Base-by-base conservation (phyloP, 2,888 invertebrate species). In the Pharmacophagus antenor region DNA sequence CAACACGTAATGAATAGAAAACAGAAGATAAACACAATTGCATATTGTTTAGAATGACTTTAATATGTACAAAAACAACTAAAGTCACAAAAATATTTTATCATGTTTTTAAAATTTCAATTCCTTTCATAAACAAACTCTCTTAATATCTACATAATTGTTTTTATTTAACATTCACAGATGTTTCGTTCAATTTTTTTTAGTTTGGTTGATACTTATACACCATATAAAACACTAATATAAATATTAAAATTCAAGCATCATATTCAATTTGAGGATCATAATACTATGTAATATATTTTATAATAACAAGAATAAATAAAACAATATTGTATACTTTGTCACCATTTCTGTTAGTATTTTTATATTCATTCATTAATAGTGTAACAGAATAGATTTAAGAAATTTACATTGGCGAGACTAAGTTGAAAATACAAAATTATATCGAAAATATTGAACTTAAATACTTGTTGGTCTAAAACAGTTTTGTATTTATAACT, bases 91-190 rank as follows among this genome's bases (percentile, higher is more conserved):
- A 47, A 22, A 20, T 22, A 22, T 15, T 47, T 15, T 47, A 37
- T n/a, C 15, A 20, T 31, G 21, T 46, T 15, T 47, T 47, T 46
- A 46, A 54, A 47, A 31, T 47, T 23, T 46, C 47, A 48, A 48
- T 56, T 53, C 53, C 53, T 53, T 53, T 37, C 15, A 37, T 5
- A 3, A n/a, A 37, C n/a, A 3, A 37, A 37, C 37, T 37, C 15
- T 37, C 31, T 37, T 37, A 37, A 37, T n/a, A n/a, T n/a, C 6
- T 8, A n/a, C 27, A n/a, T n/a, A 37, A 15, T 15, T 12, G 12
- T n/a, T n/a, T 15, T 37, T 37, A n/a, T 37, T 15, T 37, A 3
- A 37, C 31, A 31, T 5, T n/a, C 15, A 15, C 15, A 37, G 3
- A n/a, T n/a, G 37, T 37, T n/a, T n/a, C n/a, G 37, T 37, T 37